A percentile compares a stretch with the other conserved stretches of the same genome.
Evolutionary conservation across 2,113 vertebrate genomes (phyloP).

Genomic region (Indicator indicator): DNA sequence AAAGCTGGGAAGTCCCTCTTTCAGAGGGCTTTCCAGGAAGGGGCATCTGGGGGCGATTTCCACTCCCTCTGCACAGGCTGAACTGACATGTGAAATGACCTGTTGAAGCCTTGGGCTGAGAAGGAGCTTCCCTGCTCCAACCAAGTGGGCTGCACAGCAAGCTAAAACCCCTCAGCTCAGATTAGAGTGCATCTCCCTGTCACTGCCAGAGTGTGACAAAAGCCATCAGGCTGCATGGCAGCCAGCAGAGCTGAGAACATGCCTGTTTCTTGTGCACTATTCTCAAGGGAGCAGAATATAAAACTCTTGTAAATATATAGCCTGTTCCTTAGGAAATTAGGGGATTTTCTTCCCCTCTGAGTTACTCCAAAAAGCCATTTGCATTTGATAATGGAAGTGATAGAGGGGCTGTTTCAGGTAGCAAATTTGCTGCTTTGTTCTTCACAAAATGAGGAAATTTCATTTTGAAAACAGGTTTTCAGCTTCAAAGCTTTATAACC

Average conservation of each 20-base stretch:
- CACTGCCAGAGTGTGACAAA: neutral
- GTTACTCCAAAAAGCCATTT: neutral
- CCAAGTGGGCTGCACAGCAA: neutral
- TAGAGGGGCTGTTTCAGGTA: neutral
- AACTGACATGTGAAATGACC: neutral
- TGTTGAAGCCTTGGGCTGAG: neutral
- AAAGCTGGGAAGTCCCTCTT: constrained; percentile 23
- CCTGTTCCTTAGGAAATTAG: neutral
- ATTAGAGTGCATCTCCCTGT: neutral
- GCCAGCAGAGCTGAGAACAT: neutral
- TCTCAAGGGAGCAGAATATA: neutral
- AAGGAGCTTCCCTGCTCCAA: neutral
- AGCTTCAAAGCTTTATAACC: constrained; percentile 32
- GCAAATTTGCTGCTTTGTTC: constrained; percentile 29
- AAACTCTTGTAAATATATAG: neutral
- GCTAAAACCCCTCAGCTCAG: neutral
- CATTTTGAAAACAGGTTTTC: constrained; percentile 14
- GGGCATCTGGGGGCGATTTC: neutral
- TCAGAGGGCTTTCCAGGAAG: constrained; percentile 39
- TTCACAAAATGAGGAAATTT: constrained; percentile 9
- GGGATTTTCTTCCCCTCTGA: neutral
- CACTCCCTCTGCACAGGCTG: neutral
- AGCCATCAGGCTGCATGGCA: neutral
- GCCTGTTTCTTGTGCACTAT: neutral
- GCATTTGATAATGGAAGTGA: neutral